Base-by-base conservation (phyloP, 1,140 invertebrate species). In the Euura lappo region DNA sequence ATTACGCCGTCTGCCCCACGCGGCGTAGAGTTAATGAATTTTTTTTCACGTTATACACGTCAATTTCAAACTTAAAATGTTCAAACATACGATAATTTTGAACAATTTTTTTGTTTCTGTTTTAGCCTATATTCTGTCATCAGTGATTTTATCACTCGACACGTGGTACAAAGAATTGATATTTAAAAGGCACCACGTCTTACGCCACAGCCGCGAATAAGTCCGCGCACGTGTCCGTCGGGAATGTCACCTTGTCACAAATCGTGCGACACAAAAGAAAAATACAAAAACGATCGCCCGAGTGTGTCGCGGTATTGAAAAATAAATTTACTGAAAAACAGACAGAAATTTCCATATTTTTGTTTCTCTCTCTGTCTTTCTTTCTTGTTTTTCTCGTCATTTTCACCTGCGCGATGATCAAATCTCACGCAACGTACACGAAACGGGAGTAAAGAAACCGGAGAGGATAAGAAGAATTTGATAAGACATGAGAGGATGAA, bases 241-340 rank as follows among this genome's bases (percentile, higher is more conserved):
- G 47, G 47, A 51, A 51, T 51, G 47, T 51, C 47, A 51, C 47
- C 47, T 51, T 51, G 47, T 51, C 47, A 51, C 47, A n/a, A 51
- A 51, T 51, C 47, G 47, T 51, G 47, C 28, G 28, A 51, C 2
- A 51, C 47, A 51, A n/a, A 51, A 51, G 47, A 51, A 51, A n/a
- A 51, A 51, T 51, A 51, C 47, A n/a, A 60, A 60, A 6, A 60
- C 4, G 3, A 60, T 28, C 51, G 28, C 28, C 28, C 51, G 5
- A 60, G 51, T 60, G 13, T 7, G 47, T 51, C 7, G n/a, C 47
- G 7, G 47, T n/a, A 6, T 60, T 60, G 51, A 60, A 11, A 60
- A 11, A 51, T 51, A 7, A 51, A 51, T 51, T 8, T 5, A 28
- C 51, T 60, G 3, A 60, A 60, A 28, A 6, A 28, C 28, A 60